Percentiles rank a stretch among this genome's conserved stretches.
Evolutionary conservation across 2,113 vertebrate species (phyloP).

Genomic region (Gasterosteus aculeatus): DNA sequence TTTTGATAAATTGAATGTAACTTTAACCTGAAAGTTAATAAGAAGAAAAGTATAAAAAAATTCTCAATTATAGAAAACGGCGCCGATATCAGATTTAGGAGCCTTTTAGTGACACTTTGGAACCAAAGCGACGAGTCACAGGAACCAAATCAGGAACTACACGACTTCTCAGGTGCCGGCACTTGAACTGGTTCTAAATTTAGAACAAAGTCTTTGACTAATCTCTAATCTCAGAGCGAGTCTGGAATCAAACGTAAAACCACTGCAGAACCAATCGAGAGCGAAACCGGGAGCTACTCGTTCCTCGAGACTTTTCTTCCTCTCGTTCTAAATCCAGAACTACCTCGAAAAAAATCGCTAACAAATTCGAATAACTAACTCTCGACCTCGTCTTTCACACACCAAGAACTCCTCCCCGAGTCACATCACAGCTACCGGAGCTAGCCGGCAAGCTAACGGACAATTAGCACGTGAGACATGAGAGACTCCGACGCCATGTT

Average conservation of each 20-base stretch:
- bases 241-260: too few species aligned
- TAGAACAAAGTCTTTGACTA: too few species aligned
- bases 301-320: too few species aligned
- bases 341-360: too few species aligned
- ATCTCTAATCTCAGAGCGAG: too few species aligned
- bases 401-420: background rate
- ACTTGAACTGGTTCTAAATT: background rate
- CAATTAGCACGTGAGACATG: background rate
- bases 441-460: background rate
- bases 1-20: too few species aligned
- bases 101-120: background rate
- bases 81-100: background rate
- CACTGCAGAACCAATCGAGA: too few species aligned
- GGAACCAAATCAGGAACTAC: background rate
- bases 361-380: too few species aligned
- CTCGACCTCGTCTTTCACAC: background rate
- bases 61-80: background rate
- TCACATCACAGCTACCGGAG: background rate
- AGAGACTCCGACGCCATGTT: background rate
- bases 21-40: background rate
- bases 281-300: too few species aligned
- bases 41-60: background rate
- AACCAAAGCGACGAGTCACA: background rate
- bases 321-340: background rate
- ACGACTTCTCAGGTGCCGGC: background rate